Evolutionary conservation across 1,140 invertebrate species (phyloP), one percentile per base, ranked within the genome.

Genomic region (Pseudomyrmex sp.): DNA sequence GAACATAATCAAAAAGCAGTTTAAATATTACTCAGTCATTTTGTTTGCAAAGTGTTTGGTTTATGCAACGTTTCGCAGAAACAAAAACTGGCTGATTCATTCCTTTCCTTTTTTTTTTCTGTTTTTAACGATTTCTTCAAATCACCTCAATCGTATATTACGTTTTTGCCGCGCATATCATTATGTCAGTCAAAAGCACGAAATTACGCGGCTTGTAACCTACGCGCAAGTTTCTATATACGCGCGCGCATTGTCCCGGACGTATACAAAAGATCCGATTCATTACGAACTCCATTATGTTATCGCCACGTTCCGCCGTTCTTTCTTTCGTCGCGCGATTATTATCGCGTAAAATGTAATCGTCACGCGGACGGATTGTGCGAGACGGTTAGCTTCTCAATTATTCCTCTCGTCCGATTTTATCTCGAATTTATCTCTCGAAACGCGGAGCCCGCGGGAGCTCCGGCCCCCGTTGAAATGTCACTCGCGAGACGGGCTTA

Each of bases 401-500:
- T 79, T 48, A 69, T 48, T n/a, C 10, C 18, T 5, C 26, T 7
- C 35, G 35, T 35, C 18, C 54, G 52, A n/a, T 79, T 79, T 69
- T 69, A 69, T 5, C 54, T 8, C 65, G 63, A 79, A 65, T n/a
- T 8, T 12, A 44, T 79, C 48, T 52, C 9, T 8, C 44, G 61
- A 76, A 65, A 3, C 46, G 74, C 50, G 69, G 62, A 35, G 35
- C 35, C 74, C 63, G n/a, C 86, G 79, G 74, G 66, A 75, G 74
- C 82, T 85, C 56, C 12, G 23, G 70, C 48, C 48, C 35, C 80
- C 77, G 88, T 84, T 90, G 92, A 92, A 93, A 93, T 93, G 90
- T 92, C 92, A 92, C 86, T 92, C 88, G 84, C 88, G 75, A 84
- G 85, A 89, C 82, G 87, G 63, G 52, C 86, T 93, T 93, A 92